Base-by-base conservation (phyloP, 2,797 vertebrate species). In the Hyperoplus immaculatus region DNA sequence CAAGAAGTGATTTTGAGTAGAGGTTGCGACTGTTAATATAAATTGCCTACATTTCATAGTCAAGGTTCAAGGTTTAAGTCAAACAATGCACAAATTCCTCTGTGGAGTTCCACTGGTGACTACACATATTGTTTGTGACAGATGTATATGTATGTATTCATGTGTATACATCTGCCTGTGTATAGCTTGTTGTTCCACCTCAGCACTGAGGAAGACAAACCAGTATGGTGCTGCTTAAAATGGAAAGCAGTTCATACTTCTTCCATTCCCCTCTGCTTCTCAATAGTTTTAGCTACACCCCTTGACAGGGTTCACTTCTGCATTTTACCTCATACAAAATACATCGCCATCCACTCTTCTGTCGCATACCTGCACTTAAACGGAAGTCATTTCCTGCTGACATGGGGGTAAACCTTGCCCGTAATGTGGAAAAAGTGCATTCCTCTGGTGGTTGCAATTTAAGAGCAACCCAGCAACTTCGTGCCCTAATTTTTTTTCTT, bases 321-420 rank as follows among this genome's bases (percentile, higher is more conserved):
- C 78, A 74, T 82, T 80, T 86, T 39, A 61, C 56, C 82, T 93
- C 89, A 91, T 91, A 64, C 89, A 91, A 92, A 92, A 92, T 89
- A 72, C 83, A 92, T 92, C 51, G 53, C 18, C 66, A 47, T 82
- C 43, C 77, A 78, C 81, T 90, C 64, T 68, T 69, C 54, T 78
- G 72, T 38, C 7, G 10, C 64, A 36, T 61, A 74, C 53, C 63
- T 74, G 85, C 85, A 91, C 88, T 91, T 85, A 81, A 87, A 89
- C 78, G 42, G 81, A 91, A 92, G 84, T 89, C 74, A 85, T 87
- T 91, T 93, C 85, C 60, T 88, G 93, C 93, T 92, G 91, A 93
- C 82, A 75, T 72, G 38, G 36, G 62, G 72, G 81, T 63, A 86
- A 81, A 87, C 73, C 54, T 39, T 51, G 49, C 62, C 67, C 14